These are phyloP conservation scores for Anableps anableps DNA, from an alignment of 2,797 vertebrate species.

Conservation along the genomic window DNA sequence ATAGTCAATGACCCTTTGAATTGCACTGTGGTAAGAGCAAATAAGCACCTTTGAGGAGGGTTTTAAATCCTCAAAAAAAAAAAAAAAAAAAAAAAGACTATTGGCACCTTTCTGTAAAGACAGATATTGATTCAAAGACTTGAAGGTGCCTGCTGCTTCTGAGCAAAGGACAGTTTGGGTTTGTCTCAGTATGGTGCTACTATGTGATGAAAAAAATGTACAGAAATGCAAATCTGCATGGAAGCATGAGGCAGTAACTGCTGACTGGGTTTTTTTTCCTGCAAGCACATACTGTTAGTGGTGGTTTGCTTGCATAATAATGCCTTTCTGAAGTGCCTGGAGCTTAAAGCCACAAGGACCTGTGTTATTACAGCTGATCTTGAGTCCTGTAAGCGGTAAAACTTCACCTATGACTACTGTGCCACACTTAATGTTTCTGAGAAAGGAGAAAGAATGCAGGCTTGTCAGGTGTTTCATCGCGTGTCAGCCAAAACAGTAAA, in stretches of 20 bases:
- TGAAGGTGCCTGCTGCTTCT: conserved; percentile 8
- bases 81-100: conserved; percentile 28
- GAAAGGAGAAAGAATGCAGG: conserved; percentile 7
- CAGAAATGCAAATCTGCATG: conserved; percentile 57
- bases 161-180: conserved; percentile 15
- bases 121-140: conserved; percentile 39
- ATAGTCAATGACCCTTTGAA: conserved; percentile 59
- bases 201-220: conserved; percentile 27
- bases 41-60: conserved; percentile 66
- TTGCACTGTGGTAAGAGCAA: conserved; percentile 77
- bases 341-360: conserved; percentile 62
- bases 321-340: conserved; percentile 74
- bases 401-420: conserved; percentile 46
- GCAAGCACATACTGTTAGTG: conserved; percentile 47
- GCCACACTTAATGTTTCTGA: conserved; percentile 29
- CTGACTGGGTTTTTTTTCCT: conserved; percentile 63
- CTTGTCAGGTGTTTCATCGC: conserved; percentile 13
- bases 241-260: conserved; percentile 54
- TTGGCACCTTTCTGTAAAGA: conserved; percentile 62
- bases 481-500: conserved; percentile 25
- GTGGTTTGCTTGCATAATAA: conserved; percentile 61
- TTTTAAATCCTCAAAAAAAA: conserved; percentile 42
- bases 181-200: conserved; percentile 57
- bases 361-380: conserved; percentile 57
- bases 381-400: conserved; percentile 39